These are phyloP conservation scores for Melozone crissalis DNA, from an alignment of 2,113 vertebrate genomes.

Conservation along the genomic window DNA sequence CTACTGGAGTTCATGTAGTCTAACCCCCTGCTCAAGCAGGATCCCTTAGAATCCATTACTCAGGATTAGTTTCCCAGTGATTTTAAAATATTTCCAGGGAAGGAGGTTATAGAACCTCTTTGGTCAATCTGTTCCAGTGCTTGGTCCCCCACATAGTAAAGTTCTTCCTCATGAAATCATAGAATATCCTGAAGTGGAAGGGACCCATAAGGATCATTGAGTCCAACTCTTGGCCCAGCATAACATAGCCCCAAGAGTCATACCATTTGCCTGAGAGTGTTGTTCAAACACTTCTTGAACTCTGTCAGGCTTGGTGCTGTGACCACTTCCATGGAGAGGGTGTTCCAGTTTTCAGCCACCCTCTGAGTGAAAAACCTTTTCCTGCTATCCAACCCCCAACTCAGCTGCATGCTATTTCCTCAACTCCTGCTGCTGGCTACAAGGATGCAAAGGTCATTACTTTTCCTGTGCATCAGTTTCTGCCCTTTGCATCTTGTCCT, in stretches of 20 bases:
- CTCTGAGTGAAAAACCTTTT: neutral
- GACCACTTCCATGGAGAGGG: neutral
- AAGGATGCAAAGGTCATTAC: neutral
- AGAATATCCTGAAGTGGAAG: neutral
- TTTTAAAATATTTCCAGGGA: neutral
- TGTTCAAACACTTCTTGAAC: neutral
- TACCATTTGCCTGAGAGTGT: neutral
- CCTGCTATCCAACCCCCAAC: neutral
- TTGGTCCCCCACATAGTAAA: neutral
- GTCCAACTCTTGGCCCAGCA: neutral
- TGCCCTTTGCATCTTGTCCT: neutral
- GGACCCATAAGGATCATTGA: neutral
- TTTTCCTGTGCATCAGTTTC: neutral
- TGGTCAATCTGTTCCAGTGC: neutral
- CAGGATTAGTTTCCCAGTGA: neutral
- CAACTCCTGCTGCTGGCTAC: rapidly evolving
- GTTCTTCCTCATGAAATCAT: neutral
- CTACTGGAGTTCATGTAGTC: neutral
- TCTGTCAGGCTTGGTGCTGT: neutral
- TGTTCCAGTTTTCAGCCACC: neutral
- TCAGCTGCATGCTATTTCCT: neutral
- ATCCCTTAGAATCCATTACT: neutral
- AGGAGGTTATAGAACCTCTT: neutral
- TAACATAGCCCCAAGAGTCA: neutral
- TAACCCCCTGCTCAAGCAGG: neutral